Evolutionary conservation across 2,113 vertebrate species (phyloP).

Genomic region (Heterotilapia buettikoferi): DNA sequence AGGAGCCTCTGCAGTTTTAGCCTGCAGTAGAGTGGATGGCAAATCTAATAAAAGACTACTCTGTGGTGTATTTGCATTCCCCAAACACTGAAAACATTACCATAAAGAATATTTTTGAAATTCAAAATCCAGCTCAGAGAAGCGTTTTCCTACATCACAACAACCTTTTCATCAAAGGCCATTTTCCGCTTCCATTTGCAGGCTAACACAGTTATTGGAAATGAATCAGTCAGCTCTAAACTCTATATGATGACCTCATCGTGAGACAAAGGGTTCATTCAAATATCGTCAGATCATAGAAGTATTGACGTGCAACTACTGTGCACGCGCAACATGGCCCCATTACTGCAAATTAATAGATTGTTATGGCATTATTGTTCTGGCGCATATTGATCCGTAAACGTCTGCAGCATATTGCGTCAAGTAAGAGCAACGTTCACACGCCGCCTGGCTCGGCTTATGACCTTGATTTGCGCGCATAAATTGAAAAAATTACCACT

Average conservation of each 20-base stretch:
- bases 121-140: background rate
- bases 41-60: background rate
- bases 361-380: conserved; percentile 83
- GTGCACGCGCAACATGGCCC: conserved; percentile 78
- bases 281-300: conserved; percentile 78
- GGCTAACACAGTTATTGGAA: conserved; percentile 38
- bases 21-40: background rate
- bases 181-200: conserved; percentile 17
- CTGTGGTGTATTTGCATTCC: background rate
- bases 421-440: conserved; percentile 84
- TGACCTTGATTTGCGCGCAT: conserved; percentile 86
- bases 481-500: conserved; percentile 75
- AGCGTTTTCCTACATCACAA: background rate
- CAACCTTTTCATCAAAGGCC: conserved; percentile 1
- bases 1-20: background rate
- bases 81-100: background rate
- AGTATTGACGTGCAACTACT: conserved; percentile 78
- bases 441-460: conserved; percentile 64
- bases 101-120: background rate
- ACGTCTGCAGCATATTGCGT: conserved; percentile 87
- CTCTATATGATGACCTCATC: conserved; percentile 64
- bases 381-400: conserved; percentile 84
- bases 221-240: conserved; percentile 46
- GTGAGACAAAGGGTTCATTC: conserved; percentile 66
- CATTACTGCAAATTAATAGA: conserved; percentile 92